Percentiles rank a stretch among this genome's conserved stretches.
Conservation (phyloP, 2,888 invertebrate genomes). For the Parnassius mnemosyne region DNA sequence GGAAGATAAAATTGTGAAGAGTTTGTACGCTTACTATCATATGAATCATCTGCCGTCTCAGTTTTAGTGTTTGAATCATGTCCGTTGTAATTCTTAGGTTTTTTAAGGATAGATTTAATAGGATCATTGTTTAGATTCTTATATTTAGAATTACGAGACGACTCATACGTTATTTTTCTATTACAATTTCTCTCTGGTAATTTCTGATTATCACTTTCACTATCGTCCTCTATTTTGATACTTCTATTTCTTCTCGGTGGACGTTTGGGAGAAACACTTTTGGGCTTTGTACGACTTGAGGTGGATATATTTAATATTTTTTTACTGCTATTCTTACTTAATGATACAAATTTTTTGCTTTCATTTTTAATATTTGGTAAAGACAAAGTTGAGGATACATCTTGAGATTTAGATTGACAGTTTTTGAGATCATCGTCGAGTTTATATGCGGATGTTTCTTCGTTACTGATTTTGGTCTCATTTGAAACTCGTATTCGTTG, state of each 20-base stretch:
- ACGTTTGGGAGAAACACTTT: constrained; percentile 81
- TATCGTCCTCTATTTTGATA: constrained; percentile 70
- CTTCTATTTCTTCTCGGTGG: constrained; percentile 81
- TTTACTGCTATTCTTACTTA: constrained; percentile 62
- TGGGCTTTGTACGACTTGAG: constrained; percentile 65
- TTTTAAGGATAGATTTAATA: constrained; percentile 82
- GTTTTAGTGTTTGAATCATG: constrained; percentile 48
- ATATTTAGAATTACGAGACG: constrained; percentile 50
- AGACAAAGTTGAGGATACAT: constrained; percentile 52
- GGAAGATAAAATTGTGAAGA: constrained; percentile 83
- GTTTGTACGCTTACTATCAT: constrained; percentile 57
- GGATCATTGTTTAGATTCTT: constrained; percentile 62
- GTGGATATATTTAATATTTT: constrained; percentile 53
- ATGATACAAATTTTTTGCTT: constrained; percentile 56
- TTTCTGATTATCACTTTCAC: constrained; percentile 74
- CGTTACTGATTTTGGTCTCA: constrained; percentile 65
- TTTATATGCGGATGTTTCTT: constrained; percentile 71
- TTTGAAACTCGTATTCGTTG: constrained; percentile 84
- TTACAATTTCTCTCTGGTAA: constrained; percentile 54
- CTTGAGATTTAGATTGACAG: constrained; percentile 59
- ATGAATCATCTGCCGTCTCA: constrained; percentile 53
- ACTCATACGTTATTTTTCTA: constrained; percentile 51
- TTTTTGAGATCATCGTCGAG: constrained; percentile 74
- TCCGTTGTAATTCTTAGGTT: constrained; percentile 70
- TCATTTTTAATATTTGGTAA: constrained; percentile 74